These are phyloP conservation scores for Nautilus pompilius DNA, from an alignment of 1,140 invertebrate species.

Conservation along the genomic window DNA sequence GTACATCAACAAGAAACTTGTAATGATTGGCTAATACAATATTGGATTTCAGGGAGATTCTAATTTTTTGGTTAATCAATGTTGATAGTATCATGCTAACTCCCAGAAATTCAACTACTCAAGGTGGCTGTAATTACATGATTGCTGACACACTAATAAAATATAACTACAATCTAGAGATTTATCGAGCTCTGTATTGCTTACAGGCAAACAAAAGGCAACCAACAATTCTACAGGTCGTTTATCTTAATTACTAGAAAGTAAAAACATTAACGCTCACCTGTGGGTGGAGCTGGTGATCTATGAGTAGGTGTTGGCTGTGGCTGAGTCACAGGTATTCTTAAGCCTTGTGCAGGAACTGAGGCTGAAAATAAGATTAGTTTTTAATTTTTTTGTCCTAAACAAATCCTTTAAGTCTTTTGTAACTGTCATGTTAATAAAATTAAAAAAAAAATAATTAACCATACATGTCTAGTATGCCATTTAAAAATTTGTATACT, in stretches of 20 bases:
- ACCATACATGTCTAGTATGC: not conserved
- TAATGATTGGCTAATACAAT: not conserved
- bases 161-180: not conserved
- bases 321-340: not conserved
- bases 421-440: constrained; percentile 15
- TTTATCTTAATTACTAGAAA: constrained; percentile 1
- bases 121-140: constrained; percentile 21
- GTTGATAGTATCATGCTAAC: constrained; percentile 1
- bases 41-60: not conserved
- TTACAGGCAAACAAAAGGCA: constrained; percentile 4
- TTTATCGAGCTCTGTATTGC: not conserved
- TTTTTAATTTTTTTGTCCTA: no score
- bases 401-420: no score
- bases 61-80: not conserved
- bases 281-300: not conserved
- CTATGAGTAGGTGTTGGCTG: constrained; percentile 1
- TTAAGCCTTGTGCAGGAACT: not conserved
- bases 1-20: not conserved
- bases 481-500: not conserved
- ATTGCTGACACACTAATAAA: not conserved
- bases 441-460: not conserved
- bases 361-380: not conserved
- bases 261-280: constrained; percentile 5
- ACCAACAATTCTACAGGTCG: constrained; percentile 1
- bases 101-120: constrained; percentile 13